These are phyloP conservation scores for Neelides sp. DNA, from an alignment of 1,140 invertebrate species.

Conservation along the genomic window DNA sequence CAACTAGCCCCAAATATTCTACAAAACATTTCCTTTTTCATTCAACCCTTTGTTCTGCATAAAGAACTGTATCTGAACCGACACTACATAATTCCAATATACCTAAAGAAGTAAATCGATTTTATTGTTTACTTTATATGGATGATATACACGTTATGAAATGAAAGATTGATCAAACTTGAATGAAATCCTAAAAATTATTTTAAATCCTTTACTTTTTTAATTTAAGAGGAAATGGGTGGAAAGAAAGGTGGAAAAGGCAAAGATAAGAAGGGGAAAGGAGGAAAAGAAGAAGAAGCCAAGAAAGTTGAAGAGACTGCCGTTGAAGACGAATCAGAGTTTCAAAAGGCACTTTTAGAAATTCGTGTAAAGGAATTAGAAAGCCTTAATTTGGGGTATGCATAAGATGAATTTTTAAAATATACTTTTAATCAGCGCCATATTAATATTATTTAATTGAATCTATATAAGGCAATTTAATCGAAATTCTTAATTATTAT, in stretches of 20 bases:
- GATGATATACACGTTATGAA: too few relatives aligned
- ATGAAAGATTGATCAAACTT: neutral
- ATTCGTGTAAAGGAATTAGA: slow-evolving; percentile 29
- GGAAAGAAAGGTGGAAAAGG: slow-evolving; percentile 9
- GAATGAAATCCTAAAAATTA: neutral
- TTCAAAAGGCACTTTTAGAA: slow-evolving; percentile 25
- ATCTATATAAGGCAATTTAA: neutral
- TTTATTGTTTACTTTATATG: too few relatives aligned
- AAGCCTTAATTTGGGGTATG: slow-evolving; percentile 25
- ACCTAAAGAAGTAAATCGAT: too few relatives aligned
- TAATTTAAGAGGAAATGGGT: neutral
- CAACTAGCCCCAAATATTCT: too few relatives aligned
- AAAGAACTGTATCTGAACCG: too few relatives aligned
- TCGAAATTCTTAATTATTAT: too few relatives aligned
- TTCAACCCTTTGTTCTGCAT: too few relatives aligned
- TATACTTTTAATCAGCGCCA: too few relatives aligned
- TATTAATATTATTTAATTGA: slow-evolving; percentile 1
- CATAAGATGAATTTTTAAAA: too few relatives aligned
- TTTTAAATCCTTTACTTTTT: neutral
- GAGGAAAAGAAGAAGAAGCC: slow-evolving; percentile 11
- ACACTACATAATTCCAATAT: too few relatives aligned
- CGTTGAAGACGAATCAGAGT: slow-evolving; percentile 27
- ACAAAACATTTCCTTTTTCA: too few relatives aligned
- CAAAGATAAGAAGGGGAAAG: slow-evolving; percentile 19
- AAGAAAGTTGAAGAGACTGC: slow-evolving; percentile 7